These are phyloP conservation scores for Machaerirhynchus nigripectus DNA, from an alignment of 2,113 vertebrate genomes.

Conservation along the genomic window DNA sequence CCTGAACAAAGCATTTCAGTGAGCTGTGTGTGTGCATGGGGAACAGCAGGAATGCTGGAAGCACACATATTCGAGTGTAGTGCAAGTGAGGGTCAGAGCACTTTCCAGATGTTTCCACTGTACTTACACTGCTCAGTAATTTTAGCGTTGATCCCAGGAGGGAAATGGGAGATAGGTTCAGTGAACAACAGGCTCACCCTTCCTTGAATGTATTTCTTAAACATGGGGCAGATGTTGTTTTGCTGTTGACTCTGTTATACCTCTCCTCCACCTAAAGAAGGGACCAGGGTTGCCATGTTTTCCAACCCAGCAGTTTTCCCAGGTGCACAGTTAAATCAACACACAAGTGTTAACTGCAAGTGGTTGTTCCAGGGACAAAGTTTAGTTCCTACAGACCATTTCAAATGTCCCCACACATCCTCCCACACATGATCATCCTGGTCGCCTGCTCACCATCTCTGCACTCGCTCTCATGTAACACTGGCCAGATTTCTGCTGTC, in stretches of 20 bases:
- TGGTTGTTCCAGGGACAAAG: not conserved
- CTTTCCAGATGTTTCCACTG: not conserved
- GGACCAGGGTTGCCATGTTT: not conserved
- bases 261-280: not conserved
- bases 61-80: fast-evolving
- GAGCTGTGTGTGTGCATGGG: fast-evolving
- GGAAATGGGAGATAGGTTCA: fast-evolving
- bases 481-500: not conserved
- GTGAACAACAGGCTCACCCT: not conserved
- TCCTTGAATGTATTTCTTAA: not conserved
- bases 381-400: not conserved
- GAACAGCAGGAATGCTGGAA: not conserved
- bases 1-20: not conserved
- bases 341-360: not conserved
- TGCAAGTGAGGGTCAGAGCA: not conserved
- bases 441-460: not conserved
- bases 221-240: not conserved
- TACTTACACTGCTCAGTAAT: not conserved
- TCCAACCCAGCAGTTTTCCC: not conserved
- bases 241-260: not conserved
- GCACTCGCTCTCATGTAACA: fast-evolving
- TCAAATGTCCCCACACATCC: not conserved
- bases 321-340: fast-evolving
- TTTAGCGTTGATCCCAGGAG: not conserved
- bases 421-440: not conserved